A percentile compares a stretch with the other conserved stretches of the same genome.
These are phyloP conservation scores for Rhinoptilus africanus DNA, from an alignment of 2,113 vertebrate species.

Conservation along the genomic window DNA sequence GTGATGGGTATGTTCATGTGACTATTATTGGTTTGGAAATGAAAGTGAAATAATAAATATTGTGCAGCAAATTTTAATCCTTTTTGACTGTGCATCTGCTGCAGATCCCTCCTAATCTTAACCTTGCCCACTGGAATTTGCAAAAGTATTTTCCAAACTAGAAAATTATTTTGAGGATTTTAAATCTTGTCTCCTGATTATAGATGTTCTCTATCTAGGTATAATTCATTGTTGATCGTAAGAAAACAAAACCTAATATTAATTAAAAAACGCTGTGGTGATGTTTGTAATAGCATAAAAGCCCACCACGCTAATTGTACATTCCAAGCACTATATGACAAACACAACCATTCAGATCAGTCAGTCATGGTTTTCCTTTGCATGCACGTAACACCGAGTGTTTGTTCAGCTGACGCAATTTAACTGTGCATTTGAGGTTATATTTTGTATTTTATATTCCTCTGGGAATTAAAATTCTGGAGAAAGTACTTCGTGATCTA, in stretches of 20 bases:
- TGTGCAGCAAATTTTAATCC: background rate
- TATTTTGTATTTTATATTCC: background rate
- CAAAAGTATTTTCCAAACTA: background rate
- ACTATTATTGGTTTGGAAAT: background rate
- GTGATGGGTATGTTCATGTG: background rate
- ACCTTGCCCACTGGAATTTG: background rate
- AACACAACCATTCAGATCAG: background rate
- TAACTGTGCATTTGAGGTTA: background rate
- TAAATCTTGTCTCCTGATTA: background rate
- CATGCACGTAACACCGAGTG: background rate
- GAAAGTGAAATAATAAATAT: background rate
- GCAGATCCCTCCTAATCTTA: background rate
- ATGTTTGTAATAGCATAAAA: background rate
- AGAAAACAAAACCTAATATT: background rate
- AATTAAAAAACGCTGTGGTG: background rate
- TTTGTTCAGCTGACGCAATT: background rate
- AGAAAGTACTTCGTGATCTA: background rate
- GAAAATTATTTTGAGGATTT: background rate
- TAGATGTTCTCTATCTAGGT: fast-evolving
- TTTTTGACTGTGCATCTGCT: background rate
- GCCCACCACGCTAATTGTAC: background rate
- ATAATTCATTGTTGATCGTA: background rate
- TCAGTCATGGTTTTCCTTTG: background rate
- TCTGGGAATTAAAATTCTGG: background rate
- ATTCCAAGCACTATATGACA: fast-evolving